Percentiles rank a stretch among this genome's conserved stretches.
These are phyloP conservation scores for Seira musarum DNA, from an alignment of 2,888 invertebrate genomes.

Conservation along the genomic window DNA sequence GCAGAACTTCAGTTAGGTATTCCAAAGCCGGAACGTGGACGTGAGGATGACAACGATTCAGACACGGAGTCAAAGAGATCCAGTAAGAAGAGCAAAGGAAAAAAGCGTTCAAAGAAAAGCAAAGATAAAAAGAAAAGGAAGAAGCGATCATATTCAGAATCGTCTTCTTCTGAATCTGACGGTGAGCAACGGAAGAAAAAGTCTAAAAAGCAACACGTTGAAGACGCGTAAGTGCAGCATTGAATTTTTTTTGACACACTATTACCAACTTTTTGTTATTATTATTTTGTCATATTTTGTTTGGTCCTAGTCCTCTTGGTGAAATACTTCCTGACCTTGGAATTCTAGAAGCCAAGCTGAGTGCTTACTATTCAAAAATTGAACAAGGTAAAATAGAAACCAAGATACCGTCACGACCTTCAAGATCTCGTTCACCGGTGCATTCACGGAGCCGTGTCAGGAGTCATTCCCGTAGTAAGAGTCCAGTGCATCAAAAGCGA, in stretches of 20 bases:
- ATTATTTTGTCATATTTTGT: too few species aligned
- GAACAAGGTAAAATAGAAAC: constrained; percentile 76
- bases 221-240: constrained; percentile 30
- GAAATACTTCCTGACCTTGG: constrained; percentile 80
- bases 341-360: constrained; percentile 83
- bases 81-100: constrained; percentile 64
- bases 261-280: too few species aligned
- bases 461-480: too few species aligned
- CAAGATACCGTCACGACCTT: constrained; percentile 6
- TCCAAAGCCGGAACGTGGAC: constrained; percentile 35
- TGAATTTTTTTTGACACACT: too few species aligned
- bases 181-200: constrained; percentile 58
- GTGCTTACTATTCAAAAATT: constrained; percentile 84
- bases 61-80: constrained; percentile 45
- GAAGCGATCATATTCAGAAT: constrained; percentile 52
- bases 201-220: constrained; percentile 38
- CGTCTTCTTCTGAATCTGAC: constrained; percentile 64
- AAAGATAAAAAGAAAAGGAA: constrained; percentile 66
- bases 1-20: constrained; percentile 62
- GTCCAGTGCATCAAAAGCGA: constrained; percentile 5
- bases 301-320: constrained; percentile 7
- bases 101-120: constrained; percentile 61
- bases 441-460: too few species aligned
- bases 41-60: constrained; percentile 26
- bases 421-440: not conserved